These are phyloP conservation scores for Labeo catla DNA, from an alignment of 2,113 vertebrate genomes.

Conservation along the genomic window DNA sequence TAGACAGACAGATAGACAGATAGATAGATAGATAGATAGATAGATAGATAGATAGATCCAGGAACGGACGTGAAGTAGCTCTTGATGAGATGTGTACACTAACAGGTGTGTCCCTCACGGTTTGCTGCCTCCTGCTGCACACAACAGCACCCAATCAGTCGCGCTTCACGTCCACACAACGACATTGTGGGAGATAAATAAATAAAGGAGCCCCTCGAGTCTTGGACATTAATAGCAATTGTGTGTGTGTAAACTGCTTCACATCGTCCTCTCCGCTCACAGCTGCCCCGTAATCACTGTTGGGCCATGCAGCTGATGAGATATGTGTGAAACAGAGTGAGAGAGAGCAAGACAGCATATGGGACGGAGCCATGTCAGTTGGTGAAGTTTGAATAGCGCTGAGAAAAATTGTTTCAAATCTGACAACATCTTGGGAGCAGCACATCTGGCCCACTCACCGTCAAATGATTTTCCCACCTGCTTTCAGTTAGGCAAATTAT, in stretches of 20 bases:
- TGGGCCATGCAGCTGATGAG: conserved; percentile 70
- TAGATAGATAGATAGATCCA: background rate
- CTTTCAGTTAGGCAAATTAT: conserved; percentile 59
- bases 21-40: background rate
- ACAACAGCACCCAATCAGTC: conserved; percentile 72
- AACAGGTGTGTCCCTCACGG: conserved; percentile 80
- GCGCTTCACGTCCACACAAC: conserved; percentile 72
- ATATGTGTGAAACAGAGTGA: conserved; percentile 48
- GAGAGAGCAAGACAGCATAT: conserved; percentile 7
- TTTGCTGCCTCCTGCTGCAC: conserved; percentile 66
- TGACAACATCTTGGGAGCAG: conserved; percentile 56
- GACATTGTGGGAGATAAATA: conserved; percentile 63
- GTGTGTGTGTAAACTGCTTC: conserved; percentile 80
- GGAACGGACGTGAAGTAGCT: background rate
- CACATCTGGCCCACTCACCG: conserved; percentile 54
- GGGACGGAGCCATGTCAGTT: conserved; percentile 38
- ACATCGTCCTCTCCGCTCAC: conserved; percentile 72
- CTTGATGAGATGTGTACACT: conserved; percentile 40
- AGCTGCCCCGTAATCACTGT: conserved; percentile 76
- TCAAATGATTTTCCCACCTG: conserved; percentile 60
- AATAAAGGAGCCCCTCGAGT: conserved; percentile 74
- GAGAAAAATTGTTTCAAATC: conserved; percentile 49
- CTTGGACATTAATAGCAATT: conserved; percentile 80
- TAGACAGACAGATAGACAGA: background rate
- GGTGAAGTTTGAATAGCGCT: conserved; percentile 48